A percentile compares a stretch with the other conserved stretches of the same genome.
These are phyloP conservation scores for Hyalella azteca DNA, from an alignment of 2,888 invertebrate genomes.

Conservation along the genomic window DNA sequence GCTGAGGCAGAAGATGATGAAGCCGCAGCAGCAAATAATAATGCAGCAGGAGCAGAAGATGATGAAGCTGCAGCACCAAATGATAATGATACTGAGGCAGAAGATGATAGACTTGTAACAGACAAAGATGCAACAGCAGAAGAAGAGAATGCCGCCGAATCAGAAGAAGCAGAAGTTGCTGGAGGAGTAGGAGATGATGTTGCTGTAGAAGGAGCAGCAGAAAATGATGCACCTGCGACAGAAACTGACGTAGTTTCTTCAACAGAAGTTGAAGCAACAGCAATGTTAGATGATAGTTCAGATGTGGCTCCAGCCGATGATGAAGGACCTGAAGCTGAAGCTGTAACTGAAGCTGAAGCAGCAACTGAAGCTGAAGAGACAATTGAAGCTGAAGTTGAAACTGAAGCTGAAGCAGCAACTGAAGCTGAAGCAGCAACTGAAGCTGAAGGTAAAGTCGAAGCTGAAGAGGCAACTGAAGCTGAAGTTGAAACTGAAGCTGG, in stretches of 20 bases:
- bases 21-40: background rate
- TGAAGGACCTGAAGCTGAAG: too few species aligned
- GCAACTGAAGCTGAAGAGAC: background rate
- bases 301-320: background rate
- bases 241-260: background rate
- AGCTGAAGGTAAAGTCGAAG: background rate
- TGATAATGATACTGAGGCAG: background rate
- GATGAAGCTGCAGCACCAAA: background rate
- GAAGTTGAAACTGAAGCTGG: background rate
- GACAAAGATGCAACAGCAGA: background rate
- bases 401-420: background rate
- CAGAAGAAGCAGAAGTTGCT: background rate
- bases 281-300: too few species aligned
- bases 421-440: background rate
- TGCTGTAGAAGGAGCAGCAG: background rate
- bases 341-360: too few species aligned
- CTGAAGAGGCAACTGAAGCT: background rate
- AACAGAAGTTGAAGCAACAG: background rate
- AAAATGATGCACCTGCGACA: background rate
- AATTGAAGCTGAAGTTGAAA: background rate
- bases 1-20: background rate
- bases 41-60: background rate
- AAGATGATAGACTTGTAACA: background rate
- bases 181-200: background rate
- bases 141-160: background rate